A percentile compares a stretch with the other conserved stretches of the same genome.
phyloP scores from a whole-genome alignment of 2,113 vertebrate species.

The Ammodytes dubius region DNA sequence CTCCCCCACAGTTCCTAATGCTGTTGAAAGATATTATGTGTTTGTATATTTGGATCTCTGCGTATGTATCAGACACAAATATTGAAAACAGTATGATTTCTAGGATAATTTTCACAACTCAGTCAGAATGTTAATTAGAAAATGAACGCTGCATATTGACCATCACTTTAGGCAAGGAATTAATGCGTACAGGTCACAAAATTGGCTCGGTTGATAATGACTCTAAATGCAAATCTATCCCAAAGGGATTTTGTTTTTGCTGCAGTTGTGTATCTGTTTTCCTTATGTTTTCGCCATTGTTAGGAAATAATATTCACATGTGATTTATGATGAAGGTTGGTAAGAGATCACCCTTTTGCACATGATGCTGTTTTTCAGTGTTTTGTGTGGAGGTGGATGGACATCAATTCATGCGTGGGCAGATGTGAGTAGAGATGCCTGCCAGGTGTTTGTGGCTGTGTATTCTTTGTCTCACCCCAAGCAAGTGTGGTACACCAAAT shows the following conservation, averaged over 20 bases:
- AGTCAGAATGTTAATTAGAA: neutral
- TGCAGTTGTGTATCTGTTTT: neutral
- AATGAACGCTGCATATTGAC: slow-evolving; percentile 6
- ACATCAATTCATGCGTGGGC: slow-evolving; percentile 73
- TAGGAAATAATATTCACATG: slow-evolving; percentile 22
- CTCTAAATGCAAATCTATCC: neutral
- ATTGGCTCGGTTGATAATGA: neutral
- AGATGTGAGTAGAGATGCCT: slow-evolving; percentile 77
- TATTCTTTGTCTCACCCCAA: slow-evolving; percentile 64
- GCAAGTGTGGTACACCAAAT: slow-evolving; percentile 47
- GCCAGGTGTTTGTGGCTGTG: slow-evolving; percentile 73
- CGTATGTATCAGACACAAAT: neutral
- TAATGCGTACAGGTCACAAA: neutral
- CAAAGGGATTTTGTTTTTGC: neutral
- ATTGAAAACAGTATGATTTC: slow-evolving; percentile 12
- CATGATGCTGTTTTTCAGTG: slow-evolving; percentile 62
- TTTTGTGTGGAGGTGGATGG: slow-evolving; percentile 73
- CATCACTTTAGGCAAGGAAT: slow-evolving; percentile 10
- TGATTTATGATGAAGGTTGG: slow-evolving; percentile 29
- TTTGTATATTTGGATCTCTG: slow-evolving; percentile 55
- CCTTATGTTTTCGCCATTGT: neutral
- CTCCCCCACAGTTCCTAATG: slow-evolving; percentile 63
- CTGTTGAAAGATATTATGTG: slow-evolving; percentile 63
- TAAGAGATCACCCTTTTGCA: slow-evolving; percentile 26
- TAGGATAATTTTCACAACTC: slow-evolving; percentile 2